Evolutionary conservation across 2,888 invertebrate genomes (phyloP).

Genomic region (Dysmachus trigonus): DNA sequence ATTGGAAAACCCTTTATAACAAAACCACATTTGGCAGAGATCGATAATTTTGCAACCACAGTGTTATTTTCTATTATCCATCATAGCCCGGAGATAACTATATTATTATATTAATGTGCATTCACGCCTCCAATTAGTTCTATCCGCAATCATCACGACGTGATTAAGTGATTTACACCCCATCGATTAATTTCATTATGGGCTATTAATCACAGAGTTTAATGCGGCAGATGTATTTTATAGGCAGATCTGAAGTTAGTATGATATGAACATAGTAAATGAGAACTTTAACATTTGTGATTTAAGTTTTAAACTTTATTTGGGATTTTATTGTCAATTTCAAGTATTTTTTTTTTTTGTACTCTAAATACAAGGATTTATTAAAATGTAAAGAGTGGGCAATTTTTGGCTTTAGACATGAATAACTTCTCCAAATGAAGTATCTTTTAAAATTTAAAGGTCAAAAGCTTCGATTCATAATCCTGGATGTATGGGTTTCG

Average conservation of each 20-base stretch:
- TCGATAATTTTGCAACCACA: background rate
- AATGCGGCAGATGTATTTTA: background rate
- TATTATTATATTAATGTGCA: background rate
- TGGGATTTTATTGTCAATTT: too few species aligned
- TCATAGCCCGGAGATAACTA: background rate
- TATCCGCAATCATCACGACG: background rate
- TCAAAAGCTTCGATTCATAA: background rate
- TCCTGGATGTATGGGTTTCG: background rate
- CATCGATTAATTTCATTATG: background rate
- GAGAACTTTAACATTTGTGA: too few species aligned
- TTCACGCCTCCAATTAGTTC: too few species aligned
- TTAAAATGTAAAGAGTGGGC: too few species aligned
- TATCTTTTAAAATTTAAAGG: background rate
- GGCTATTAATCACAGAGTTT: background rate
- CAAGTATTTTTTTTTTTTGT: too few species aligned
- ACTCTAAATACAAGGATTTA: too few species aligned
- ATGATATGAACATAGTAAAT: too few species aligned
- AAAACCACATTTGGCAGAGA: background rate
- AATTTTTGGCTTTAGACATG: too few species aligned
- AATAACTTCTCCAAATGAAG: too few species aligned
- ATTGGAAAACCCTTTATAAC: too few species aligned
- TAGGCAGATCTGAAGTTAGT: background rate
- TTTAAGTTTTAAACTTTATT: background rate
- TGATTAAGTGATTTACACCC: background rate
- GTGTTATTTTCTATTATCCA: background rate